phyloP scores from a whole-genome alignment of 64 coral and sea anemone genomes.

The Trachythela sp. region DNA sequence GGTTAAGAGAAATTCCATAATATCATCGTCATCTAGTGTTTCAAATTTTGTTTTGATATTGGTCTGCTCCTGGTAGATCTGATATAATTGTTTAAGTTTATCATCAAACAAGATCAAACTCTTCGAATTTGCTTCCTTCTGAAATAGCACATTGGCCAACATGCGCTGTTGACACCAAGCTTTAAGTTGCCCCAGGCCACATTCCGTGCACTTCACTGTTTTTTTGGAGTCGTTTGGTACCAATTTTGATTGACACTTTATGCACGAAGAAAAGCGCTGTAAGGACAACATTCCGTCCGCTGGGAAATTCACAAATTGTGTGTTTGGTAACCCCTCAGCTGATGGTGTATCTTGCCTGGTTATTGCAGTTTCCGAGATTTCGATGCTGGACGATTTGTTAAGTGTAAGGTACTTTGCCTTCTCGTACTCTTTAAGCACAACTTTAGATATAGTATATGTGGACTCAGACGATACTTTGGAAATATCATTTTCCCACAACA shows the following conservation, averaged over 20 bases:
- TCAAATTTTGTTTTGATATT: conserved; percentile 12
- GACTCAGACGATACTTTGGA: conserved; percentile 43
- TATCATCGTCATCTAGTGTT: conserved; percentile 52
- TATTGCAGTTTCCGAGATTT: conserved; percentile 38
- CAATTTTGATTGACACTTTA: conserved; percentile 62
- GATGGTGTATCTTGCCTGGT: conserved; percentile 46
- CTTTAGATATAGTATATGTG: conserved; percentile 50
- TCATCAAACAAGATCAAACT: conserved; percentile 48
- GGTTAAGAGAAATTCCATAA: conserved; percentile 41
- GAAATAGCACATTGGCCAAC: conserved; percentile 50
- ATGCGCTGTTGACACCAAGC: conserved; percentile 39
- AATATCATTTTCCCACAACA: conserved; percentile 58
- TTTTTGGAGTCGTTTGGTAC: conserved; percentile 41
- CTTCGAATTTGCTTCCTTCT: conserved; percentile 35
- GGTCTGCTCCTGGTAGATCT: conserved; percentile 47
- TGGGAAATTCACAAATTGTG: conserved; percentile 46
- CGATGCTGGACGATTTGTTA: not conserved
- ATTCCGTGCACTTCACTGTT: conserved; percentile 51
- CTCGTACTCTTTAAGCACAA: conserved; percentile 48
- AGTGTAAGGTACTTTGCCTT: conserved; percentile 16
- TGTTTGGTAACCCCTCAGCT: conserved; percentile 15
- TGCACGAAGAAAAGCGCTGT: conserved; percentile 41
- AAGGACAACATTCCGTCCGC: conserved; percentile 59
- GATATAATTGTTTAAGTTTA: conserved; percentile 41
- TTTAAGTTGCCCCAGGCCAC: conserved; percentile 56